Evolutionary conservation across 2,888 invertebrate species (phyloP).

Genomic region (Oscheius onirici): DNA sequence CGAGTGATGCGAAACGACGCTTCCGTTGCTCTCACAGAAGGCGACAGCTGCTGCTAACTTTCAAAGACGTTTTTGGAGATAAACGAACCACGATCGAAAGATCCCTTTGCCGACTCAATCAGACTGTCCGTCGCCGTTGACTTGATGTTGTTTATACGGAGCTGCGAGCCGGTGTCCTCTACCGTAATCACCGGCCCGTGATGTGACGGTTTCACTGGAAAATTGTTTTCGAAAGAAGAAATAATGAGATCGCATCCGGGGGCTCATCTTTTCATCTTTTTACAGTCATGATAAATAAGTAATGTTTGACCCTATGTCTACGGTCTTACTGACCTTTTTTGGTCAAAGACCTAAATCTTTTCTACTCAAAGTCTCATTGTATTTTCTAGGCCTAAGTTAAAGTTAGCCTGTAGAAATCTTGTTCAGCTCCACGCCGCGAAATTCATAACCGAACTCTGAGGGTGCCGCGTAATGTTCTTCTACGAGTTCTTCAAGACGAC

Average conservation of each 20-base stretch:
- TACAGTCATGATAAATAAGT: no score
- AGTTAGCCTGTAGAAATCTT: no score
- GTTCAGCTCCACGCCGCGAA: no score
- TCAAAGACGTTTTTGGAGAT: background rate
- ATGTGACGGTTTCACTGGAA: slow-evolving; percentile 34
- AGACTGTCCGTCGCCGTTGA: slow-evolving; percentile 50
- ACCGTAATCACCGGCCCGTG: slow-evolving; percentile 65
- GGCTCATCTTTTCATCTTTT: no score
- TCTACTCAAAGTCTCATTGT: no score
- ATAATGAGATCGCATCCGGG: no score
- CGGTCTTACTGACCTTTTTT: background rate
- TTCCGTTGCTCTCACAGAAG: slow-evolving; percentile 56
- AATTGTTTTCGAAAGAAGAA: slow-evolving; percentile 37
- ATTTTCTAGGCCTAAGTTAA: no score
- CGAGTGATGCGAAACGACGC: slow-evolving; percentile 51
- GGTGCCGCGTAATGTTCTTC: no score
- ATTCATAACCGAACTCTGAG: no score
- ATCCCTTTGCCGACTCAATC: slow-evolving; percentile 48
- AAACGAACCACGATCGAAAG: slow-evolving; percentile 49
- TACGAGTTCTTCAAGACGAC: no score
- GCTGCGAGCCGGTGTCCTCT: slow-evolving; percentile 64
- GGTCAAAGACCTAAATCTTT: background rate
- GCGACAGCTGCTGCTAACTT: slow-evolving; percentile 37
- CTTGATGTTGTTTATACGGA: slow-evolving; percentile 52
- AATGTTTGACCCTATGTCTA: background rate